Base-by-base conservation (phyloP, 64 coral and sea anemone genomes). In the Trachythela sp. region DNA sequence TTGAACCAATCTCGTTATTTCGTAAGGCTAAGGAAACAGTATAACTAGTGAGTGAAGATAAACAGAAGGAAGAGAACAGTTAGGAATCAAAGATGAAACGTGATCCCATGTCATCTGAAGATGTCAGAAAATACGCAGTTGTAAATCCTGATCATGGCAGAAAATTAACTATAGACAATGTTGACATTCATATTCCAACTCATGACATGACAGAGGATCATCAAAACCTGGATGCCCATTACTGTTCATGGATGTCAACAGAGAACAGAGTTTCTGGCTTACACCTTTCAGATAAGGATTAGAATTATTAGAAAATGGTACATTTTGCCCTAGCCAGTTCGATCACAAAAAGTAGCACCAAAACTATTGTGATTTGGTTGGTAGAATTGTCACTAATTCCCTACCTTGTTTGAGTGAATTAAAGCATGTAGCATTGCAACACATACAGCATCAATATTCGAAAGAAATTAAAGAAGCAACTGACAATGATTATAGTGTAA, bases 291-390 rank as follows among this genome's bases (percentile, higher is more conserved):
- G 71, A 77, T 17, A 27, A 77, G 36, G 29, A 35, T 17, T 77
- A n/a, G 17, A 32, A 77, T 3, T 15, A 7, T 77, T 77, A 17
- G 71, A 77, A 38, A 77, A 77, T 77, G 71, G 2, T 77, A 38
- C 71, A 2, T 77, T 77, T 32, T 77, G 71, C 17, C 31, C 30
- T 77, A 38, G 71, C 36, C 71, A 77, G 32, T 77, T 38, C 29
- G 71, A 77, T 36, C 71, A 77, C 71, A 32, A 77, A 77, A 77
- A 77, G 29, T n/a, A 77, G 17, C 71, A n/a, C 2, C 71, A 77
- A 77, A 77, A 77, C 36, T 77, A 77, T 77, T 36, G 71, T 77
- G 71, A 77, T n/a, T 38, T 77, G 71, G 71, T 77, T 35, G 71
- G 71, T 38, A 77, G 71, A 38, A 77, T 77, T 17, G 17, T 77